phyloP scores from a whole-genome alignment of 2,113 vertebrate genomes.

The Megaceryle torquata region DNA sequence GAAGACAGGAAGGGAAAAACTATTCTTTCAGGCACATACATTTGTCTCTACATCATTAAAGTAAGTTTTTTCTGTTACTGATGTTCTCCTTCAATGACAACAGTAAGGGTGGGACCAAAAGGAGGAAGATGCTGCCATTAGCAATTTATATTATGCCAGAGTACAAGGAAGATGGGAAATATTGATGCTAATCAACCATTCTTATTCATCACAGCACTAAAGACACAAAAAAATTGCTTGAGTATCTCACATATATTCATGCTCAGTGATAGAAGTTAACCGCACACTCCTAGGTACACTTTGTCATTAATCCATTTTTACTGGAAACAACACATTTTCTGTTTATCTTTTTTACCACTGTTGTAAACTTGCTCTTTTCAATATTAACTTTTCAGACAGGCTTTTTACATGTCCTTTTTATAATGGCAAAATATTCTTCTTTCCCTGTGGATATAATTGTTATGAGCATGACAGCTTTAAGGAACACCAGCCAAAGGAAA shows the following conservation, averaged over 20 bases:
- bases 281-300: background rate
- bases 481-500: background rate
- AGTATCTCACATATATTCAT: background rate
- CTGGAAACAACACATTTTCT: background rate
- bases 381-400: background rate
- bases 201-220: background rate
- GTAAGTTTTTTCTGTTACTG: background rate
- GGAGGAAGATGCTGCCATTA: background rate
- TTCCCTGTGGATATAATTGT: background rate
- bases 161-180: background rate
- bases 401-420: background rate
- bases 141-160: background rate
- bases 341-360: background rate
- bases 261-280: background rate
- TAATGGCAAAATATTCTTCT: background rate
- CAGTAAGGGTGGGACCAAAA: background rate
- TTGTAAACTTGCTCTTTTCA: background rate
- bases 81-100: background rate
- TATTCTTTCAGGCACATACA: background rate
- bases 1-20: background rate
- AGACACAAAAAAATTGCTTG: background rate
- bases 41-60: background rate
- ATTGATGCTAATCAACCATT: background rate
- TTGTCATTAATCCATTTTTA: background rate
- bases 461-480: background rate